phyloP scores from a whole-genome alignment of 1,140 invertebrate genomes.

The Caenorhabditis tropicalis region DNA sequence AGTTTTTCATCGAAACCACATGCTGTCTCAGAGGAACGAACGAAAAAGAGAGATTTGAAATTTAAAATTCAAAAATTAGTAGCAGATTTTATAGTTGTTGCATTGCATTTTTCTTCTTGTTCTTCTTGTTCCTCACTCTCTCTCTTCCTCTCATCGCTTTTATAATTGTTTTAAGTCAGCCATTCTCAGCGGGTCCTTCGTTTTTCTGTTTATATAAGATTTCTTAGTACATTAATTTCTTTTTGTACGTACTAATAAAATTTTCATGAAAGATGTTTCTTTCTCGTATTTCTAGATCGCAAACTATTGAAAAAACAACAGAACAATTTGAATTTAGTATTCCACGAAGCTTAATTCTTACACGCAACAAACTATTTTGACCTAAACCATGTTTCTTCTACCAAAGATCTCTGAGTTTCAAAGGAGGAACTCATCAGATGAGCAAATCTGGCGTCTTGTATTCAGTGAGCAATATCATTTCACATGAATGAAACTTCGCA shows the following conservation, averaged over 20 bases:
- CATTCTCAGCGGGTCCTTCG: not conserved
- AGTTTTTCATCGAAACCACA: constrained; percentile 42
- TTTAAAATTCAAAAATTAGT: constrained; percentile 40
- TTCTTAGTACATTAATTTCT: not conserved
- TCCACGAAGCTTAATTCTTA: not conserved
- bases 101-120: not conserved
- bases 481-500: constrained; percentile 3
- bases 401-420: too few relatives aligned
- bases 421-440: not conserved
- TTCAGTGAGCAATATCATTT: constrained; percentile 12
- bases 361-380: too few relatives aligned
- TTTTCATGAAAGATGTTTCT: not conserved
- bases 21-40: constrained; percentile 26
- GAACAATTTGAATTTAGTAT: not conserved
- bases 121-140: not conserved
- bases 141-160: not conserved
- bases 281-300: not conserved
- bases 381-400: too few relatives aligned
- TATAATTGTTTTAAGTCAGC: constrained; percentile 18
- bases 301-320: too few relatives aligned
- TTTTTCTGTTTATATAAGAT: constrained; percentile 16
- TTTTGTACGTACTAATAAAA: not conserved
- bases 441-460: not conserved
- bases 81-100: constrained; percentile 30
- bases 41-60: constrained; percentile 19